Base-by-base conservation (phyloP, 2,113 vertebrate genomes). In the Indicator maculatus region DNA sequence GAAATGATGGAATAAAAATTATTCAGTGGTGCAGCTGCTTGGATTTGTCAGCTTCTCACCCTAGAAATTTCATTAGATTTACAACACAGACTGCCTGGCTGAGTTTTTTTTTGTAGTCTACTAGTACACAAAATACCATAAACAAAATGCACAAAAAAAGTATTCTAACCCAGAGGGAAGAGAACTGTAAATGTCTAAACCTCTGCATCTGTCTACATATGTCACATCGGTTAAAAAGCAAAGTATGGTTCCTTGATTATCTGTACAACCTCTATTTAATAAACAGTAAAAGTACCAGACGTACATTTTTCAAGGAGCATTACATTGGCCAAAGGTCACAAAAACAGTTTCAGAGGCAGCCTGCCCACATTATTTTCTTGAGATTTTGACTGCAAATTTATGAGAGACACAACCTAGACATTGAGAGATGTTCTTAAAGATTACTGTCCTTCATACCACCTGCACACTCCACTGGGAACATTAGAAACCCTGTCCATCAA, bases 401-500 rank as follows among this genome's bases (percentile, higher is more conserved):
- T 97, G 96, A 96, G 90, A 95, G 77, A 96, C 85, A 93, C 96
- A 75, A 41, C 81, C 65, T 50, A 96, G 93, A 97, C 81, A 89
- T 71, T 88, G 95, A 97, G 86, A 90, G 94, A 98, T 94, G 64
- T 81, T 95, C 93, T 97, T 83, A 88, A 52, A 96, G 83, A 93
- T 84, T 89, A 90, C 89, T 86, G 86, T 96, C 87, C 94, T 84
- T 63, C 92, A 95, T 95, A 93, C 93, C 96, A 96, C 96, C 95
- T 96, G 95, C 86, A 90, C 89, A 90, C 92, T 94, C 96, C 96
- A 83, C 93, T 96, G 96, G 96, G 93, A 97, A 94, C 77, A 86
- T 97, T 95, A 95, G 95, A 96, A 97, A 90, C 78, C 79, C 86
- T 97, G 95, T 97, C 97, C 86, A 97, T 98, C 98, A 98, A 96